phyloP scores from a whole-genome alignment of 2,797 vertebrate genomes.

The Silurus lanzhouensis region DNA sequence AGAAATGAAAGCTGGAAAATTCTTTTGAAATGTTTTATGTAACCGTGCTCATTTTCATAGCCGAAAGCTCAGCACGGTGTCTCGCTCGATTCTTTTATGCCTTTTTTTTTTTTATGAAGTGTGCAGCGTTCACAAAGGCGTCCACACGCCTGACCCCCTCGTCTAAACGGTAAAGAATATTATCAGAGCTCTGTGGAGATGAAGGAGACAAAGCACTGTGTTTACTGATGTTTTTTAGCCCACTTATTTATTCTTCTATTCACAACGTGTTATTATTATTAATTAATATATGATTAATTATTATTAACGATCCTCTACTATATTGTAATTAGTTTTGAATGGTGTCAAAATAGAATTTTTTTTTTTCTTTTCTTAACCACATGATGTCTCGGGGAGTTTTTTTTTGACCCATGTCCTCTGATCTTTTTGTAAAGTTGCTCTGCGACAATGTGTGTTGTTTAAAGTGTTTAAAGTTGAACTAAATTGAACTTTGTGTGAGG shows the following conservation, averaged over 20 bases:
- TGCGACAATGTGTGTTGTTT: neutral
- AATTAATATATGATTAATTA: too few species aligned
- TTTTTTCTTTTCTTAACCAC: neutral
- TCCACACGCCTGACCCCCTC: slow-evolving; percentile 25
- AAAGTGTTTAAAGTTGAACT: neutral
- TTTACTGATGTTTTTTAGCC: neutral
- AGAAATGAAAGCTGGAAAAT: neutral
- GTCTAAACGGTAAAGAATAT: slow-evolving; percentile 19
- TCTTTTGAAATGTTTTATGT: neutral
- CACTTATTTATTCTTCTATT: neutral
- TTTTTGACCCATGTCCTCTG: neutral
- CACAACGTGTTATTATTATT: too few species aligned
- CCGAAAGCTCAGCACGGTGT: neutral
- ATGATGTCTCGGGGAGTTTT: neutral
- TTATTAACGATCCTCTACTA: neutral
- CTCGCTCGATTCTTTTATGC: slow-evolving; percentile 13
- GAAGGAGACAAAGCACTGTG: neutral
- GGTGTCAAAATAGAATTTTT: neutral
- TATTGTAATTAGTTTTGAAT: neutral
- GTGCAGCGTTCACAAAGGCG: slow-evolving; percentile 4
- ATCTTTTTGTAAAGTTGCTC: too few species aligned
- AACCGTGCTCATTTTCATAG: neutral
- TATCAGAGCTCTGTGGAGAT: slow-evolving; percentile 25
- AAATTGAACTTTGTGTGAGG: too few species aligned
- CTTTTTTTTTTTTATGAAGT: neutral